Evolutionary conservation across 2,113 vertebrate genomes (phyloP), one percentile per base, ranked within the genome.

Genomic region (Holacanthus passer): DNA sequence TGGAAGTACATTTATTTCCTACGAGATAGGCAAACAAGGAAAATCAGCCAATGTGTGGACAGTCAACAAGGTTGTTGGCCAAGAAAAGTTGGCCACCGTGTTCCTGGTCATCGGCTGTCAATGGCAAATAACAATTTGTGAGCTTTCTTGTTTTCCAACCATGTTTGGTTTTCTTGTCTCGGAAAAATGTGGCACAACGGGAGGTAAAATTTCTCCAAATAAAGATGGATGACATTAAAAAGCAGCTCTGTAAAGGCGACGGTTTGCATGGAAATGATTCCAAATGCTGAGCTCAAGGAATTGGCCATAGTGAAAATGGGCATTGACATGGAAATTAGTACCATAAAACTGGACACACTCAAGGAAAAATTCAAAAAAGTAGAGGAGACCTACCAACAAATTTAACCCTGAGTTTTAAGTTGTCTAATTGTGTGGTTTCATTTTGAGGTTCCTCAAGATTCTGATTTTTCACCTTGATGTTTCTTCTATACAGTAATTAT

Each of bases 1-100:
- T 84, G 50, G 32, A 88, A 85, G 58, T 50, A 76, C 53, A 75
- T 83, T 63, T 63, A 60, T 83, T 82, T 79, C 76, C 41, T 50
- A 19, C 35, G 39, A 87, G 74, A 82, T 67, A 66, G 77, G 66
- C 32, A 73, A 69, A 63, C 73, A 39, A 13, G 43, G 24, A 73
- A 73, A 13, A 66, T 56, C 45, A 39, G 85, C 77, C 72, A 84
- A 65, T 43, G 31, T 53, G 35, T 45, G 39, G 73, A 84, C 41
- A 50, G 45, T 78, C 73, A 62, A 70, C 63, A 74, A 48, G 62
- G 12, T 22, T 62, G 53, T 20, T 45, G 31, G 75, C 85, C 72
- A 76, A 78, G 20, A 80, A 62, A 78, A 62, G 59, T 65, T 85
- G 83, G 90, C 86, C 27, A 37, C 60, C 1, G 20, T 0, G 17